Evolutionary conservation across 2,113 vertebrate genomes (phyloP), one percentile per base, ranked within the genome.

Genomic region (Pyxicephalus adspersus): DNA sequence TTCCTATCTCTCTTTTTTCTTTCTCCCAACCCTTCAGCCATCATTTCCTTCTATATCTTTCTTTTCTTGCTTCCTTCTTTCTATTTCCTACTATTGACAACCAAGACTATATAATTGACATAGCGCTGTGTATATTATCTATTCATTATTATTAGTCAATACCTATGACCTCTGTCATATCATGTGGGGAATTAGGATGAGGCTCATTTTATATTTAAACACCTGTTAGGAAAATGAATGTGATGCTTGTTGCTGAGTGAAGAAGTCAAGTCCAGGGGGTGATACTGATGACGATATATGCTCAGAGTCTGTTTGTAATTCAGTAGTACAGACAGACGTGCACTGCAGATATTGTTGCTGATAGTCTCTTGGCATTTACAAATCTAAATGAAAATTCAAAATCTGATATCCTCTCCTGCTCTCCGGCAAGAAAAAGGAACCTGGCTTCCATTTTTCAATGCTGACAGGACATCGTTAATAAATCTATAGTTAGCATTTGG

Each of bases 401-500:
- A 45, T 45, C 71, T 74, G 45, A 64, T 72, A 51, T 45, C 22
- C 26, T 52, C 68, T 73, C 50, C 63, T 51, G 31, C 68, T 54
- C 79, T 64, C 20, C 11, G 19, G 28, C 51, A 66, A 55, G 65
- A 70, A 75, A 64, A 75, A 65, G 15, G 51, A n/a, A 75, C 13
- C 9, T 8, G 26, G 17, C 3, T 72, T 51, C 58, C 51, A 82
- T 82, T 74, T 82, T 74, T 82, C 80, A 82, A 25, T 26, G 71
- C 51, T 82, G 80, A 82, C 80, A 82, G 80, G 51, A 82, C 52
- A 75, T 75, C 70, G 80, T 82, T 82, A 82, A 82, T 82, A 82
- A 82, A 82, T 82, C 80, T 75, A 82, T 82, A 82, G 71, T 82
- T 82, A 82, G 80, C 80, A 82, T 82, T 82, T 82, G 80, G 80